Evolutionary conservation across 2,797 vertebrate species (phyloP), one percentile per base, ranked within the genome.

Genomic region (Dipus sagitta): DNA sequence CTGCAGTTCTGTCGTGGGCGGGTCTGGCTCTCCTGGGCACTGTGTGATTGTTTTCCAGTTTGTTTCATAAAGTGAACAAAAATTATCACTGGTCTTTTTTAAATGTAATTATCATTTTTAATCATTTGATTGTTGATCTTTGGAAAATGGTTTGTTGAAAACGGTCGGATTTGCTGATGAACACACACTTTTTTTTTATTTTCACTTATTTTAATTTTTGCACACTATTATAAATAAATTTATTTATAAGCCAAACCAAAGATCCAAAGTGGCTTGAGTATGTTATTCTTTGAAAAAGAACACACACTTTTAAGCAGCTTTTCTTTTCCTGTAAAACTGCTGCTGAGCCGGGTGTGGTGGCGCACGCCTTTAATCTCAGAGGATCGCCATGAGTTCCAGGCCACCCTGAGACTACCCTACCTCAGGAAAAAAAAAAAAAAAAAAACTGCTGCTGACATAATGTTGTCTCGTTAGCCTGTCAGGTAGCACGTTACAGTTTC

Each of bases 31-130:
- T 60, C 5, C 64, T 18, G 26, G 68, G 94, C 38, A 83, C 7
- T 77, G 4, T 0, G 9, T 77, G 82, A 81, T 79, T 7, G 2
- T 91, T 89, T 86, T 78, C 26, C 26, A 84, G 42, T 72, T 89
- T 74, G 87, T 94, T 86, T 91, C 58, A 81, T 84, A 30, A 94
- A 80, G 34, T 87, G 64, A 85, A 88, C n/a, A 72, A 90, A 80
- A 54, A 12, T 54, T 54, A 70, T 72, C 72, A 30, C 20, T 88
- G 47, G 28, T 91, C 74, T 52, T 86, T n/a, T 80, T 26, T 84
- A 64, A 30, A 71, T 77, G 12, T 71, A 75, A 79, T 80, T 68
- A 52, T 71, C 80, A 85, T 30, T 91, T 62, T 77, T 90, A 80
- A 79, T 85, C n/a, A 65, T 91, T 8, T 92, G 23, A 91, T 92